A percentile compares a stretch with the other conserved stretches of the same genome.
These are phyloP conservation scores for Zosterops pallidus DNA, from an alignment of 2,113 vertebrate species.

Conservation along the genomic window DNA sequence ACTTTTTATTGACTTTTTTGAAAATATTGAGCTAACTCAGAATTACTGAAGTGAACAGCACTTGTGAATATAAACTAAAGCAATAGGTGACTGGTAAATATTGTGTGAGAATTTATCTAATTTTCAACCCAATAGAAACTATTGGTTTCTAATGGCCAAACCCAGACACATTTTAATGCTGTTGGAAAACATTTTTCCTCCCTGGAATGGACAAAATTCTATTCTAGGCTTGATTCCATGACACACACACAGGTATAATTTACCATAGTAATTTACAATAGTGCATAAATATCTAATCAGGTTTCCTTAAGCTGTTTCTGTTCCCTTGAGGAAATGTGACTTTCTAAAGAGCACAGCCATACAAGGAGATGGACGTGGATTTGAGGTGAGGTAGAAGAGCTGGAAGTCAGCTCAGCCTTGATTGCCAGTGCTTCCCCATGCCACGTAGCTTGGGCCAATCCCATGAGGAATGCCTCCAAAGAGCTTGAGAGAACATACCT, in stretches of 20 bases:
- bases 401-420: not conserved
- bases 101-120: not conserved
- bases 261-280: not conserved
- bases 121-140: not conserved
- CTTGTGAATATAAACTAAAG: not conserved
- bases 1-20: slow-evolving; percentile 13
- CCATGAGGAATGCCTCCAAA: not conserved
- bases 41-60: not conserved
- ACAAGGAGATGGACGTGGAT: not conserved
- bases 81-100: not conserved
- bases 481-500: not conserved
- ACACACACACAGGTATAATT: not conserved
- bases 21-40: not conserved
- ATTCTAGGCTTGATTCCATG: not conserved
- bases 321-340: not conserved
- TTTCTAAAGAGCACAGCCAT: not conserved
- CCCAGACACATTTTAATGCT: not conserved
- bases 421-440: not conserved
- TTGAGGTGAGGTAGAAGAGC: not conserved
- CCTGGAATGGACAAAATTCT: not conserved
- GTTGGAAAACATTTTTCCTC: not conserved
- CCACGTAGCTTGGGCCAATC: not conserved
- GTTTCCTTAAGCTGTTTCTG: not conserved
- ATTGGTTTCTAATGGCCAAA: not conserved
- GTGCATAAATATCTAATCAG: not conserved